These are phyloP conservation scores for Volucella bombylans DNA, from an alignment of 2,888 invertebrate species.

Conservation along the genomic window DNA sequence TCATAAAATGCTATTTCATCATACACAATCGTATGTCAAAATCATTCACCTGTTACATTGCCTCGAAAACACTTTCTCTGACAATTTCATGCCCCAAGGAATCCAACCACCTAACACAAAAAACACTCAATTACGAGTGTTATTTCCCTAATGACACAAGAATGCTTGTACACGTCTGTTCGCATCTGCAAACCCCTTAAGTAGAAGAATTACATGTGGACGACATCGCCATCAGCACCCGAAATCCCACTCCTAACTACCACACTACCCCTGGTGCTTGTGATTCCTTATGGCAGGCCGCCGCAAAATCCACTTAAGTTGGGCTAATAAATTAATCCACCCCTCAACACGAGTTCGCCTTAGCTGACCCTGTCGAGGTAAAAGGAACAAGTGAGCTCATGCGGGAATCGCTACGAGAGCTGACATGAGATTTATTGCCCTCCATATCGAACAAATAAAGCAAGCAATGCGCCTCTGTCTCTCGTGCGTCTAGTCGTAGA, in stretches of 20 bases:
- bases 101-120: slow-evolving; percentile 24
- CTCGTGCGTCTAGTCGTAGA: slow-evolving; percentile 27
- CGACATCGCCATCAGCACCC: slow-evolving; percentile 36
- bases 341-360: slow-evolving; percentile 30
- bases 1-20: no score
- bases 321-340: slow-evolving; percentile 60
- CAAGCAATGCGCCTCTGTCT: slow-evolving; percentile 5
- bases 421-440: slow-evolving; percentile 18
- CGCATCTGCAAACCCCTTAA: slow-evolving; percentile 43
- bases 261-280: background rate
- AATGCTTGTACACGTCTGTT: slow-evolving; percentile 58
- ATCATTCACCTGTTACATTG: slow-evolving; percentile 49
- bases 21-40: slow-evolving; percentile 36
- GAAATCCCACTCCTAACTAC: background rate
- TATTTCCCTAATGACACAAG: slow-evolving; percentile 63
- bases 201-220: slow-evolving; percentile 54
- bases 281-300: slow-evolving; percentile 22
- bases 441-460: background rate
- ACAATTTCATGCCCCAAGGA: background rate
- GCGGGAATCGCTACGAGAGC: background rate
- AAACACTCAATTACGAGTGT: slow-evolving; percentile 59
- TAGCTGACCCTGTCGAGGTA: slow-evolving; percentile 9
- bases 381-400: slow-evolving; percentile 8
- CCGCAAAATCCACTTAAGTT: slow-evolving; percentile 35
- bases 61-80: slow-evolving; percentile 22